Evolutionary conservation across 2,888 invertebrate genomes (phyloP), one percentile per base, ranked within the genome.

Genomic region (Poecilus cupreus): DNA sequence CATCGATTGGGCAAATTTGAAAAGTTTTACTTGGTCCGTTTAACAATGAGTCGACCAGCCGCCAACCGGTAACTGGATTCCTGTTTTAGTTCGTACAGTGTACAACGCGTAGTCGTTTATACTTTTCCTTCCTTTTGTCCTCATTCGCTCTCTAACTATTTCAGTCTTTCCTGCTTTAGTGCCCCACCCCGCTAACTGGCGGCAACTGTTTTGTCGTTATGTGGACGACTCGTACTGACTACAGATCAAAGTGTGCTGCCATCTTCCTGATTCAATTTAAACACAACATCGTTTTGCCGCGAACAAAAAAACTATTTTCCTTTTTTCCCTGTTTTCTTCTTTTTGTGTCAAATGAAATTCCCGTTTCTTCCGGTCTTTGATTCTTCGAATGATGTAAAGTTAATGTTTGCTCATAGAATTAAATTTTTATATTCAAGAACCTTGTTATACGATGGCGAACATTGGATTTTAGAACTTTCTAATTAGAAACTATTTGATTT

Each of bases 201-300:
- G 18, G 64, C 78, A 78, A 78, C 64, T 78, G 68, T 78, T 78
- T 78, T 78, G 64, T 68, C 78, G 64, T 78, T 78, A 78, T 78
- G 60, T 57, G 76, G 51, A 75, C 54, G 49, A 54, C 51, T 37
- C 54, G 76, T 37, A 11, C 76, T 54, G 76, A 76, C 76, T 76
- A 78, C 64, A 68, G 78, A 78, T 78, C 78, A 78, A 78, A 68
- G 78, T 77, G 77, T 77, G 46, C 60, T 77, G 77, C 77, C 77
- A 32, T 43, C 75, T 75, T 77, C 76, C 64, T 57, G 77, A 77
- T 77, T 77, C 77, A 77, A 77, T 77, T 77, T 77, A 77, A 77
- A 60, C 77, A 77, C 77, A 77, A 77, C 64, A 77, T 60, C 77
- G 77, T 77, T 77, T 24, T 54, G 20, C 57, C 18, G 60, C 20